Percentiles rank a stretch among this genome's conserved stretches.
phyloP scores from a whole-genome alignment of 1,140 invertebrate species.

The Papilio xuthus region DNA sequence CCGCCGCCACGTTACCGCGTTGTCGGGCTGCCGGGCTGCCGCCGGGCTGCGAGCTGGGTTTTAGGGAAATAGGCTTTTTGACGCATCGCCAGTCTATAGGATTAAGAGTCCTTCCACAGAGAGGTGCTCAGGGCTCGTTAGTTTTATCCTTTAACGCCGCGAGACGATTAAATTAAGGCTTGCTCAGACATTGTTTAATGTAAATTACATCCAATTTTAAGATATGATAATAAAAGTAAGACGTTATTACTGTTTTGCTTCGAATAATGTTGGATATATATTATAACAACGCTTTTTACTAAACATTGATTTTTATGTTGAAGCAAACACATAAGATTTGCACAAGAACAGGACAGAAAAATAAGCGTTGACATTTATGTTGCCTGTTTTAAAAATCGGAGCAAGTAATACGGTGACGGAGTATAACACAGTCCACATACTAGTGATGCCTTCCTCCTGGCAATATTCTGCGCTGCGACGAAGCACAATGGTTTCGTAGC shows the following conservation, averaged over 20 bases:
- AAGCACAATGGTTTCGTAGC: constrained; percentile 59
- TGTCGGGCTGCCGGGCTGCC: not conserved
- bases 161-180: not conserved
- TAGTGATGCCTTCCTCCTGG: constrained; percentile 48
- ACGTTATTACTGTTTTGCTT: not conserved
- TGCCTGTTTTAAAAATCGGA: not conserved
- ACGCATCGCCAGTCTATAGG: constrained; percentile 2
- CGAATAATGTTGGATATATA: not conserved
- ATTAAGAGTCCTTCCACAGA: constrained; percentile 23
- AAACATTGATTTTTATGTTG: no score
- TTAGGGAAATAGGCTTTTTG: constrained; percentile 37
- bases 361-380: no score
- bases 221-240: not conserved
- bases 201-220: not conserved
- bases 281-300: not conserved
- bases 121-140: constrained; percentile 32
- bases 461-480: constrained; percentile 50
- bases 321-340: no score
- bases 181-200: not conserved
- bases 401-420: constrained; percentile 31
- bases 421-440: constrained; percentile 35
- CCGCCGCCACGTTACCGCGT: not conserved
- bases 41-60: constrained; percentile 38
- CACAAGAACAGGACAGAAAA: no score
- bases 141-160: constrained; percentile 26